Conservation (phyloP, 2,797 vertebrate species). For the Amblyopsis hoosieri region DNA sequence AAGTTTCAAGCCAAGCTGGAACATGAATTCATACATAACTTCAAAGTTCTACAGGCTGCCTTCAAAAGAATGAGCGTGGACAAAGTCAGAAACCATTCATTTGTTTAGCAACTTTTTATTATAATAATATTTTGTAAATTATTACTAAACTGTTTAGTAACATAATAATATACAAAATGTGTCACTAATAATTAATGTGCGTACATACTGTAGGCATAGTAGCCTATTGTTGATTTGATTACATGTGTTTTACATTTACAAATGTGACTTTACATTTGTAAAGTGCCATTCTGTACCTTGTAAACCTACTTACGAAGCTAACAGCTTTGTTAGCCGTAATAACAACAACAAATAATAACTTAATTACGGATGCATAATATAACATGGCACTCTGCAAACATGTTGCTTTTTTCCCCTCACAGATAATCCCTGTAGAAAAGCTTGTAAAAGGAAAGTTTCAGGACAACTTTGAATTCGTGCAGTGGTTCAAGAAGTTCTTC, state of each 20-base stretch:
- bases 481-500: slow-evolving; percentile 99
- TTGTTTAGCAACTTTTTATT: too few species aligned
- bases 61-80: slow-evolving; percentile 98
- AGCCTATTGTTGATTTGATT: too few species aligned
- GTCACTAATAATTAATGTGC: too few species aligned
- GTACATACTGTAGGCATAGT: not conserved
- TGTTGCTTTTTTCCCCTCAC: slow-evolving; percentile 39
- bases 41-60: slow-evolving; percentile 96
- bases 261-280: too few species aligned
- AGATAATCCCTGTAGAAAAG: slow-evolving; percentile 97
- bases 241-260: not conserved
- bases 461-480: slow-evolving; percentile 99
- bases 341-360: too few species aligned
- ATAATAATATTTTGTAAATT: too few species aligned
- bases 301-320: too few species aligned
- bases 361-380: not conserved
- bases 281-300: too few species aligned
- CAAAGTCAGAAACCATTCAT: slow-evolving; percentile 82
- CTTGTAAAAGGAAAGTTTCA: slow-evolving; percentile 98
- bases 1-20: slow-evolving; percentile 98
- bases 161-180: too few species aligned
- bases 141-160: too few species aligned
- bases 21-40: slow-evolving; percentile 98
- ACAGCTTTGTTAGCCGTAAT: too few species aligned
- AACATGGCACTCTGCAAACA: not conserved